phyloP scores from a whole-genome alignment of 1,140 invertebrate species.

The Oppia nitens region DNA sequence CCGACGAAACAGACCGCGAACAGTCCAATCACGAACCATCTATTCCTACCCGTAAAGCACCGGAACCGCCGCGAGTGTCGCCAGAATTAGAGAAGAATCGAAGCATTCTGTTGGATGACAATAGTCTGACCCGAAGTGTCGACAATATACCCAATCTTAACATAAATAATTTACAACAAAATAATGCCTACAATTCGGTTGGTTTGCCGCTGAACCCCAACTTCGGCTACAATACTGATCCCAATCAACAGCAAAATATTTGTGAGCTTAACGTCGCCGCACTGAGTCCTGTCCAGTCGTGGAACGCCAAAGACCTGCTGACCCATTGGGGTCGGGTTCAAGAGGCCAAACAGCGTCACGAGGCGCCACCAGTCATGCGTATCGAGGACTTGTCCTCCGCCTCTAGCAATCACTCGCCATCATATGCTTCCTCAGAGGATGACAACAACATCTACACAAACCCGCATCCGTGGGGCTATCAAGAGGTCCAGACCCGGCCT shows the following conservation, averaged over 20 bases:
- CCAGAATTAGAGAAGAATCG: neutral
- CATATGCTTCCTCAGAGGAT: neutral
- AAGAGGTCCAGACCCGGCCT: neutral
- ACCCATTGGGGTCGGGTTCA: slow-evolving; percentile 20
- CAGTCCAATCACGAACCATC: neutral
- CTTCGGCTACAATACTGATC: neutral
- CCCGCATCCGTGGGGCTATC: neutral
- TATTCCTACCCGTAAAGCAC: neutral
- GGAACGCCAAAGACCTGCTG: slow-evolving; percentile 20
- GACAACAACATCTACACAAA: neutral
- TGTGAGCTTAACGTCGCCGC: slow-evolving; percentile 5
- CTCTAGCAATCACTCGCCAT: neutral
- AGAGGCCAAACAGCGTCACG: slow-evolving; percentile 18
- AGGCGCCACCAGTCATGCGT: slow-evolving; percentile 45
- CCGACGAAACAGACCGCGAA: neutral
- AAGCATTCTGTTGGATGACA: neutral
- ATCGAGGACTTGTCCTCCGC: neutral
- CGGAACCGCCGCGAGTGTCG: neutral
- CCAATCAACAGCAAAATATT: neutral
- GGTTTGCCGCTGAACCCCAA: neutral
- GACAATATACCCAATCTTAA: neutral
- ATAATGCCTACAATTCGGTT: neutral
- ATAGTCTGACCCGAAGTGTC: neutral
- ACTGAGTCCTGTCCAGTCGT: slow-evolving; percentile 18
- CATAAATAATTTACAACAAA: neutral